Base-by-base conservation (phyloP, 1,140 invertebrate genomes). In the Plutomurus gul region DNA sequence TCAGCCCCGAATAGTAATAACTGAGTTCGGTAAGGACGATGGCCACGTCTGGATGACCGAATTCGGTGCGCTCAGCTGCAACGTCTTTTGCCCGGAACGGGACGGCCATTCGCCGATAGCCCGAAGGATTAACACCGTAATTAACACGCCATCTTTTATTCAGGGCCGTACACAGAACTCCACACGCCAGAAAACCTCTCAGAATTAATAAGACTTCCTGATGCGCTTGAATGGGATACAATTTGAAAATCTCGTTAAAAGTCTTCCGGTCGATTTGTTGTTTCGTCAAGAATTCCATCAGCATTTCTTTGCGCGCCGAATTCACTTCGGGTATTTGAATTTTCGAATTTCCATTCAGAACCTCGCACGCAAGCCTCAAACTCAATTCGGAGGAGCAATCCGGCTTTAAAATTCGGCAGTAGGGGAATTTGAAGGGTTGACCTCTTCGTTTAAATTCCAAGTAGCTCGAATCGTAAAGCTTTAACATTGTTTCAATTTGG, bases 11-110 rank as follows among this genome's bases (percentile, higher is more conserved):
- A 40, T 83, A 83, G 51, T 83, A 83, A 33, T 83, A 83, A 20
- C 73, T 60, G 6, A 83, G 71, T 18, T 83, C 75, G 4, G 82
- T 83, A 1, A 83, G 56, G 27, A 79, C 27, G 13, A 82, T 78
- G n/a, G 82, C 82, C n/a, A 82, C 43, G 36, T 83, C 82, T 1
- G 78, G 70, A 70, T 83, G 82, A 13, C 82, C 82, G 56, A 83
- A 83, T 77, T 83, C 82, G 0, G 82, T 83, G 13, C 82, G 33
- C 43, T 83, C 81, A 7, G 82, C 77, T 11, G 82, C 77, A 3
- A 82, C 77, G 51, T 83, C 82, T 39, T 83, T 83, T 2, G 79
- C 82, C n/a, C 80, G 37, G 60, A 83, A 83, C 11, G 82, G 82
- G 33, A 83, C 82, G 33, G 82, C 81, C 70, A 82, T 80, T 47